A percentile compares a stretch with the other conserved stretches of the same genome.
These are phyloP conservation scores for Lepidothrix coronata DNA, from an alignment of 2,113 vertebrate species.

Conservation along the genomic window DNA sequence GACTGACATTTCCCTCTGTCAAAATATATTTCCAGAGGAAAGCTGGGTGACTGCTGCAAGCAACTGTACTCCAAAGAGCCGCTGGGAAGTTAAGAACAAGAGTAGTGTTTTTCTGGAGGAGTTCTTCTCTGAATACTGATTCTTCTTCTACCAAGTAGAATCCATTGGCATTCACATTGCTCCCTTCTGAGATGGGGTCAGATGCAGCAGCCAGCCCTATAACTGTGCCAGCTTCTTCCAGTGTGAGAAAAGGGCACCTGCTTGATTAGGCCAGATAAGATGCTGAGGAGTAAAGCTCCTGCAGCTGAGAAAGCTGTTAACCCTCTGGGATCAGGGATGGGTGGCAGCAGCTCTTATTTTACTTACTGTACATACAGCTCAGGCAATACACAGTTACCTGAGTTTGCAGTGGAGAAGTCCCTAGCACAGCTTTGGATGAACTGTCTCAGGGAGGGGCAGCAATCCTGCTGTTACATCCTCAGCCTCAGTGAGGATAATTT, in stretches of 20 bases:
- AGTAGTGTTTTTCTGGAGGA: neutral
- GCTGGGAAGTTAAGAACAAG: neutral
- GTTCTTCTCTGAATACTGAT: neutral
- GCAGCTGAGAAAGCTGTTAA: neutral
- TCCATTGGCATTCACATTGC: rapidly evolving
- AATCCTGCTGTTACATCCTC: neutral
- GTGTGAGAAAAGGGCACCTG: neutral
- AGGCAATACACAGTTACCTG: neutral
- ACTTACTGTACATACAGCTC: neutral
- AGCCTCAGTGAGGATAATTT: neutral
- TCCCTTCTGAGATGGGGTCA: neutral
- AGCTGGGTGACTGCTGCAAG: neutral
- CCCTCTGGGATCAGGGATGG: neutral
- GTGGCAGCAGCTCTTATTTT: neutral
- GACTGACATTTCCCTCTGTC: neutral
- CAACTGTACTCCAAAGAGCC: neutral
- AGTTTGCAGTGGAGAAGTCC: neutral
- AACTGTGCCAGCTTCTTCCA: neutral
- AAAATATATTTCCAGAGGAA: neutral
- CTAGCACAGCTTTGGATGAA: neutral
- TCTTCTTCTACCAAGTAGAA: neutral
- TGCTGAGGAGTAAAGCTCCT: neutral
- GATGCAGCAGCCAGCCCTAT: neutral
- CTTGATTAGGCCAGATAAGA: neutral
- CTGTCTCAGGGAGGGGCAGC: neutral